Percentiles rank a stretch among this genome's conserved stretches.
Conservation (phyloP, 2,888 invertebrate species). For the Linnaemya vulpina region DNA sequence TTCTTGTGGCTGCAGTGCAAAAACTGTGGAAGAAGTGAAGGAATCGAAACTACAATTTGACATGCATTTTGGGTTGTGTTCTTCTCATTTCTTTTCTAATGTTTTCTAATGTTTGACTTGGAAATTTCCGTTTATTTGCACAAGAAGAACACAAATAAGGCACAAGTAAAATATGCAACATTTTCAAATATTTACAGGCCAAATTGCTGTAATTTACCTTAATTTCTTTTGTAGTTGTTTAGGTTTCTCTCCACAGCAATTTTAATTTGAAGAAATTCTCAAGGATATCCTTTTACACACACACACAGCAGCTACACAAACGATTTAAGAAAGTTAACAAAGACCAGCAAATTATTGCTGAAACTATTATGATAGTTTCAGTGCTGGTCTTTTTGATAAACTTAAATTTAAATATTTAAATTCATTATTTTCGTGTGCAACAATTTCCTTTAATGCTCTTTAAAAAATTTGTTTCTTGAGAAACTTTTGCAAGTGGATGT, state of each 20-base stretch:
- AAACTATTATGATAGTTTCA: slow-evolving; percentile 54
- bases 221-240: slow-evolving; percentile 31
- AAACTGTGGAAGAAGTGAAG: background rate
- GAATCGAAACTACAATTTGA: slow-evolving; percentile 50
- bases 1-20: background rate
- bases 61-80: slow-evolving; percentile 60
- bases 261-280: slow-evolving; percentile 47
- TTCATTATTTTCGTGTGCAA: background rate
- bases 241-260: slow-evolving; percentile 28
- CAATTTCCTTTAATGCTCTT: background rate
- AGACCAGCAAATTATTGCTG: background rate
- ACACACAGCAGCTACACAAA: too few species aligned
- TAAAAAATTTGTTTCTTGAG: background rate
- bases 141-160: slow-evolving; percentile 26
- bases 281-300: slow-evolving; percentile 52
- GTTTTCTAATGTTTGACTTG: slow-evolving; percentile 33
- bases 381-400: background rate
- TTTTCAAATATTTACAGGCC: slow-evolving; percentile 48
- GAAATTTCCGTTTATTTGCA: slow-evolving; percentile 65
- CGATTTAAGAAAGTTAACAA: background rate
- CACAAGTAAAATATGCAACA: slow-evolving; percentile 36
- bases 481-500: background rate
- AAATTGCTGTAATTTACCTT: slow-evolving; percentile 64
- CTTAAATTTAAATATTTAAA: slow-evolving; percentile 27
- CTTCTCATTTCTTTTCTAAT: slow-evolving; percentile 13